phyloP scores from a whole-genome alignment of 2,113 vertebrate genomes.

The Lota lota region DNA sequence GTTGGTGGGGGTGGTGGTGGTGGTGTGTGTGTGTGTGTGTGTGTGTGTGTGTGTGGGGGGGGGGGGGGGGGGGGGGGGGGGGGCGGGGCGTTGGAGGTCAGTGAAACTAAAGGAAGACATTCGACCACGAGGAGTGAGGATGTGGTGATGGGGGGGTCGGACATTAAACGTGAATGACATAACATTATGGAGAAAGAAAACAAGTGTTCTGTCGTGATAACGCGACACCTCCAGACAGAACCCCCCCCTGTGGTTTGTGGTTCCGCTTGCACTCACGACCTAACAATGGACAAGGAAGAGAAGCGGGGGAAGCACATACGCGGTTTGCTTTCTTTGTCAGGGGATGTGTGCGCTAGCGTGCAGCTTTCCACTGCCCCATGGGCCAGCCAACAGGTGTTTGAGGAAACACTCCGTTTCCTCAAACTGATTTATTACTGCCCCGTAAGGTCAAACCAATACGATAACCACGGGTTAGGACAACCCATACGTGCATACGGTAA shows the following conservation, averaged over 20 bases:
- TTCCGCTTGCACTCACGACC: not conserved
- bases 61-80: too few species aligned
- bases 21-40: too few species aligned
- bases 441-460: not conserved
- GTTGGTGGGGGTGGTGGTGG: too few species aligned
- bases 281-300: conserved; percentile 32
- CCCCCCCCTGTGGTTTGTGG: not conserved
- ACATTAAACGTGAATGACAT: conserved; percentile 1
- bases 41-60: too few species aligned
- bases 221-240: conserved; percentile 17
- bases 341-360: conserved; percentile 30
- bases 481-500: too few species aligned
- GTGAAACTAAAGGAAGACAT: not conserved
- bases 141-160: not conserved
- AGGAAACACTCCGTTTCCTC: not conserved
- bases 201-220: conserved; percentile 34
- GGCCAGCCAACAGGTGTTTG: not conserved
- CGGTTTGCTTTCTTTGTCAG: conserved; percentile 30
- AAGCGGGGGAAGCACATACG: not conserved
- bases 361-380: conserved; percentile 15
- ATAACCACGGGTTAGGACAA: not conserved
- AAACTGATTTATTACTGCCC: not conserved
- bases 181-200: conserved; percentile 10
- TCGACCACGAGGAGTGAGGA: not conserved
- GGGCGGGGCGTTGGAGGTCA: too few species aligned